Conservation (phyloP, 1,140 invertebrate species). For the Drosophila suzukii region DNA sequence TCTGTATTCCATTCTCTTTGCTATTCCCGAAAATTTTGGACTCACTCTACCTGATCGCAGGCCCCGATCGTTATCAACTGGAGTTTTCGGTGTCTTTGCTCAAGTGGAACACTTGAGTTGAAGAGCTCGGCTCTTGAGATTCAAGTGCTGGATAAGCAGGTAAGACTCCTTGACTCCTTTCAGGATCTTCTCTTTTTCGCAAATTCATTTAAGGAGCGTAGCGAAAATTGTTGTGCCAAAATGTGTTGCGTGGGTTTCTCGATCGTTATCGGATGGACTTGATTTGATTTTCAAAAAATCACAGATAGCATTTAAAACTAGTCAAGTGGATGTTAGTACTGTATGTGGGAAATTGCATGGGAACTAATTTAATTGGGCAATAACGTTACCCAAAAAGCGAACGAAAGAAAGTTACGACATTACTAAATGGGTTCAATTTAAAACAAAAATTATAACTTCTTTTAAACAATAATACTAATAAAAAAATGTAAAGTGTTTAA, state of each 20-base stretch:
- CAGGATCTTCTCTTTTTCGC: conserved; percentile 36
- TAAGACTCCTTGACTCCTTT: conserved; percentile 59
- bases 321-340: not conserved
- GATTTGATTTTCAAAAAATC: conserved; percentile 2
- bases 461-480: too few relatives aligned
- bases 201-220: conserved; percentile 53
- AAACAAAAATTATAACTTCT: too few relatives aligned
- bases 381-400: not conserved
- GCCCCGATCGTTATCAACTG: conserved; percentile 61
- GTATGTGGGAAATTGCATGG: not conserved
- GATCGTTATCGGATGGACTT: conserved; percentile 25
- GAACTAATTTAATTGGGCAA: conserved; percentile 7
- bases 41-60: conserved; percentile 20
- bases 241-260: conserved; percentile 7
- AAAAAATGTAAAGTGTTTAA: too few relatives aligned
- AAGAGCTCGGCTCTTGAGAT: conserved; percentile 70
- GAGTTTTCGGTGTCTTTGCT: conserved; percentile 38
- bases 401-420: too few relatives aligned
- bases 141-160: conserved; percentile 68
- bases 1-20: conserved; percentile 44
- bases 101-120: conserved; percentile 77
- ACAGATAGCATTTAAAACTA: conserved; percentile 20
- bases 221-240: conserved; percentile 29
- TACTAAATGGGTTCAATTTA: too few relatives aligned
- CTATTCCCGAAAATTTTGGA: conserved; percentile 49